Evolutionary conservation across 2,113 vertebrate genomes (phyloP), one percentile per base, ranked within the genome.

Genomic region (Aegotheles bennettii): DNA sequence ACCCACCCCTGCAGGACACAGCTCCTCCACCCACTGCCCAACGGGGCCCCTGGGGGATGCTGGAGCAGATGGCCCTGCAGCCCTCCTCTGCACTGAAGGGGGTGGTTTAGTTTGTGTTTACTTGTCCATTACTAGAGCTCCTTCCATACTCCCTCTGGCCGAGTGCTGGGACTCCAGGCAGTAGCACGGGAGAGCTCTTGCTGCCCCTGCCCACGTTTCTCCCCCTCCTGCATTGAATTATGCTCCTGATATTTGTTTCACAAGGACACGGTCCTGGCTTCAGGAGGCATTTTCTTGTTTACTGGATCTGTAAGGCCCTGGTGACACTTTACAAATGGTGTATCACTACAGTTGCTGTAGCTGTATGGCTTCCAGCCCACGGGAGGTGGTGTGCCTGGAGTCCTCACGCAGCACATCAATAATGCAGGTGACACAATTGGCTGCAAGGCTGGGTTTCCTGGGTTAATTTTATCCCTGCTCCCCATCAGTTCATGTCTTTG

Each of bases 181-280:
- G 42, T 4, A 33, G 23, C 26, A 6, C 3, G 47, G 59, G 23
- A 73, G 50, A 26, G 29, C 69, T 56, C 5, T 24, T 8, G 13
- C 43, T 17, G 19, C 29, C 38, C 23, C 54, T 36, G 16, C 4
- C 60, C 28, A 2, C 0, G 0, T 20, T 54, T 40, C 33, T 25
- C 14, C 67, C 26, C 23, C 6, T 26, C 18, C 42, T 25, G 13
- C 17, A 10, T n/a, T 25, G 12, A 61, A 29, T 50, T 15, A 3
- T 4, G 6, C n/a, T 63, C 10, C 54, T 24, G 5, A 20, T 33
- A 1, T 53, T n/a, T 25, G 15, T 42, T 48, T 47, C 20, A 1
- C 6, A 2, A 8, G 61, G 84, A 48, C 4, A 6, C 11, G 33
- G 54, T 11, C 63, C 43, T 42, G 20, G 24, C 35, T 53, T 36